A percentile compares a stretch with the other conserved stretches of the same genome.
phyloP scores from a whole-genome alignment of 2,888 invertebrate species.

The Pterobdella sp. region DNA sequence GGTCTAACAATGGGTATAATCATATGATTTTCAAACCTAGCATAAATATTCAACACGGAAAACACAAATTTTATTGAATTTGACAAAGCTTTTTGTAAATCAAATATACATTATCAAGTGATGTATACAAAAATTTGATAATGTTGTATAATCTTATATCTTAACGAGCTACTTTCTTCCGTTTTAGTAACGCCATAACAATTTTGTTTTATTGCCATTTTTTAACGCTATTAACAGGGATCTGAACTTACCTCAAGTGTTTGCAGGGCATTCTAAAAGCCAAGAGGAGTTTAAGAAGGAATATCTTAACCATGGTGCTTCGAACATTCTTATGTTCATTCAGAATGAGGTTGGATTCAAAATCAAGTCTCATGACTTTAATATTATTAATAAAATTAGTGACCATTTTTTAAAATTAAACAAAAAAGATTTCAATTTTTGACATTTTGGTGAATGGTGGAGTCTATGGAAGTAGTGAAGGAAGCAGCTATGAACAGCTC shows the following conservation, averaged over 20 bases:
- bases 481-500: conserved; percentile 16
- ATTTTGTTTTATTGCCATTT: too few species aligned
- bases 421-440: conserved; percentile 14
- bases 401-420: too few species aligned
- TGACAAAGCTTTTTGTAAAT: too few species aligned
- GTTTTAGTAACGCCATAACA: too few species aligned
- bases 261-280: conserved; percentile 17
- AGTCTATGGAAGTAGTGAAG: conserved; percentile 22
- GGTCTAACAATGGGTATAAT: conserved; percentile 17
- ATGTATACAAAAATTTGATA: too few species aligned
- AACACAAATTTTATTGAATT: too few species aligned
- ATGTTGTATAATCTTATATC: too few species aligned
- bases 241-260: background rate
- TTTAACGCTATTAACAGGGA: conserved; percentile 12
- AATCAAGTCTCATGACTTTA: too few species aligned
- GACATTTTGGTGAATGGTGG: conserved; percentile 23
- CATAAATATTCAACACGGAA: too few species aligned
- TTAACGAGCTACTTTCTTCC: too few species aligned
- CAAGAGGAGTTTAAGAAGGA: background rate
- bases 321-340: conserved; percentile 6
- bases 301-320: background rate
- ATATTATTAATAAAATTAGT: too few species aligned
- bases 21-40: background rate
- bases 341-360: conserved; percentile 26
- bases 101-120: too few species aligned